A percentile compares a stretch with the other conserved stretches of the same genome.
These are phyloP conservation scores for Zosterops pallidus DNA, from an alignment of 2,113 vertebrate species.

Conservation along the genomic window DNA sequence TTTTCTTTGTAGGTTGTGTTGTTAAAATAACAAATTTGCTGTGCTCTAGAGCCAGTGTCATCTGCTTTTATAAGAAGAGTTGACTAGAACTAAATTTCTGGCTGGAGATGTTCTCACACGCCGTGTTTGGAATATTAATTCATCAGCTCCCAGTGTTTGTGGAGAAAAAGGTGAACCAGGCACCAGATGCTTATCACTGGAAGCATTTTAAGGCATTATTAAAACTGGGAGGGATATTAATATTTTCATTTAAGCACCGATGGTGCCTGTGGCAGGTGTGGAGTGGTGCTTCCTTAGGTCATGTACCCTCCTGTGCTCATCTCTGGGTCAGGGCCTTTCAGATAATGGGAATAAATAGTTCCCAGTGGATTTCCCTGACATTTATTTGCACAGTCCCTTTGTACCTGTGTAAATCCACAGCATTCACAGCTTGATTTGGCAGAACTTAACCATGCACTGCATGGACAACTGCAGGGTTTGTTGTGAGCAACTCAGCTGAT, in stretches of 20 bases:
- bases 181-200: not conserved
- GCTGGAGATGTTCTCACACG: not conserved
- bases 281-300: not conserved
- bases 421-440: not conserved
- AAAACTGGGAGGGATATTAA: not conserved
- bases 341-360: not conserved
- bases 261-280: not conserved
- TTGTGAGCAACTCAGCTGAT: not conserved
- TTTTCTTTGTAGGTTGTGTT: not conserved
- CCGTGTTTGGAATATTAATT: not conserved
- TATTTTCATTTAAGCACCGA: not conserved
- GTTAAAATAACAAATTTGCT: constrained; percentile 11
- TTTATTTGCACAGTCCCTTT: not conserved
- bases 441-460: not conserved
- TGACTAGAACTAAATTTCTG: not conserved
- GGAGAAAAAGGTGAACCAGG: not conserved
- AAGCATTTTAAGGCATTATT: not conserved
- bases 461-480: not conserved
- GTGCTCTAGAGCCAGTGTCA: not conserved
- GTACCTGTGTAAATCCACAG: not conserved
- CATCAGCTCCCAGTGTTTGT: not conserved
- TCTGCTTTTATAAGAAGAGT: not conserved
- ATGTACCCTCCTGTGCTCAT: not conserved
- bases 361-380: not conserved
- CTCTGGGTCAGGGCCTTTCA: not conserved